Evolutionary conservation across 2,797 vertebrate genomes (phyloP), one percentile per base, ranked within the genome.

Genomic region (Leptoclinus maculatus): DNA sequence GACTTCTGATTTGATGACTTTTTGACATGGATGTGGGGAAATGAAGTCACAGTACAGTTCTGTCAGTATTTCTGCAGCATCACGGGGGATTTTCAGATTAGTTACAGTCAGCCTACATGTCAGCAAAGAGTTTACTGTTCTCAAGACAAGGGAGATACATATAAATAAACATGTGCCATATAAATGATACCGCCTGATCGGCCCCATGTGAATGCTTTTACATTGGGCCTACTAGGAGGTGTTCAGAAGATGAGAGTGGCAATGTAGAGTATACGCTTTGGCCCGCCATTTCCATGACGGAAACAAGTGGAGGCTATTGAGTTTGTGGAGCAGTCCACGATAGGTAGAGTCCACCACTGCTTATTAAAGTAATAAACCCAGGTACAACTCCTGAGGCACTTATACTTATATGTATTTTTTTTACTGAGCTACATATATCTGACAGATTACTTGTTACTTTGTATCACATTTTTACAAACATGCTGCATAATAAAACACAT

Each of bases 21-120:
- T 75, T 41, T 72, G 51, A 80, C 34, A 49, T 58, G 38, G 51
- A 65, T 71, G 76, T 71, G 19, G 57, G 49, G 45, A 82, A 67
- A 74, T 62, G 7, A 74, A 66, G 36, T 72, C 10, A 80, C 45
- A 49, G 38, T 12, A 11, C 38, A 39, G 10, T 12, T 12, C 71
- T 47, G 49, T 16, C 9, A 49, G 49, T 53, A 41, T 43, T 57
- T 66, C 34, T 70, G 59, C 58, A 1, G 51, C 8, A 19, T 34
- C 23, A 56, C 25, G 21, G 27, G 73, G 57, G 62, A 41, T 84
- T 84, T 79, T 70, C 19, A 43, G 8, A 36, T 62, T 14, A 36
- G 10, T 64, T 59, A 49, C 69, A 74, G 53, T 79, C 53, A 67
- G 4, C 21, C 14, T 6, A 14, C 43, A 60, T 53, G 49, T 47